phyloP scores from a whole-genome alignment of 1,140 invertebrate species.

The Chrysopa pallens region DNA sequence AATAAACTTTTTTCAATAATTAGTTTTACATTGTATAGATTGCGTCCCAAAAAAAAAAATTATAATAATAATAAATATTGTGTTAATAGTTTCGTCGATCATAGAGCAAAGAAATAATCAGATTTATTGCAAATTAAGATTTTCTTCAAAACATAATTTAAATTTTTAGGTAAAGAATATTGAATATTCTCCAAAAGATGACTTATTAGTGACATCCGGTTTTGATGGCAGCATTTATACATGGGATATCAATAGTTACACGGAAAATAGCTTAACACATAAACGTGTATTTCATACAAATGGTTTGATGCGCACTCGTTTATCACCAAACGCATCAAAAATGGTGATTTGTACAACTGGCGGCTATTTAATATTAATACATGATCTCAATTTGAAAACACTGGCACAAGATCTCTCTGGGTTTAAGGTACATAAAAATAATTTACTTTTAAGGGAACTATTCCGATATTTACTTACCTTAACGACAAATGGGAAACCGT shows the following conservation, averaged over 20 bases:
- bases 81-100: no score
- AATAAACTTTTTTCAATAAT: no score
- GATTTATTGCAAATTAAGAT: no score
- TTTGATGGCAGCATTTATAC: slow-evolving; percentile 87
- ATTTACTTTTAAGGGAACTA: no score
- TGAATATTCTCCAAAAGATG: slow-evolving; percentile 74
- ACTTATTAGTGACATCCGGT: slow-evolving; percentile 73
- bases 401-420: slow-evolving; percentile 62
- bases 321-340: slow-evolving; percentile 69
- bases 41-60: no score
- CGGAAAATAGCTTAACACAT: slow-evolving; percentile 56
- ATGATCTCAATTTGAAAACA: slow-evolving; percentile 67
- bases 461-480: no score
- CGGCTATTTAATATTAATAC: slow-evolving; percentile 78
- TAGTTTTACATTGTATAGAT: no score
- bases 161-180: slow-evolving; percentile 61
- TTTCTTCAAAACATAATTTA: no score
- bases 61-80: no score
- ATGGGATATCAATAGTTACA: slow-evolving; percentile 84
- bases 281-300: slow-evolving; percentile 64
- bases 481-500: no score
- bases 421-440: slow-evolving; percentile 53
- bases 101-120: no score
- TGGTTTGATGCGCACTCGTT: slow-evolving; percentile 72
- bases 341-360: slow-evolving; percentile 80